Conservation (phyloP, 2,797 vertebrate genomes). For the Oophaga sylvatica region DNA sequence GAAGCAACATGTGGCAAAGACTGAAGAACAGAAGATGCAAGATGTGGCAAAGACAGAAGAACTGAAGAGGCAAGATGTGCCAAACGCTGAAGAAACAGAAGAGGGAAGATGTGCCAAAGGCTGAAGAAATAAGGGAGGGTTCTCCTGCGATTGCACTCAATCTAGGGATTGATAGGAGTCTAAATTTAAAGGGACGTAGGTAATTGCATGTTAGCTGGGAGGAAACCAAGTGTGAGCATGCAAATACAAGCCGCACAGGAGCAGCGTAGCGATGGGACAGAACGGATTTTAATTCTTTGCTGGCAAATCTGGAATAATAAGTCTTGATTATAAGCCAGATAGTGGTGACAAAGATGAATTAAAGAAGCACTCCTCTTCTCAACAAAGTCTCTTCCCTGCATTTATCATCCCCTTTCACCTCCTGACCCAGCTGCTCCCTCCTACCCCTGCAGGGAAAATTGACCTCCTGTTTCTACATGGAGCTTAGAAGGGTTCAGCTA, state of each 20-base stretch:
- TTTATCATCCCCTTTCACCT: no score
- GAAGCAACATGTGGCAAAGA: background rate
- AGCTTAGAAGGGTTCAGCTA: no score
- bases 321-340: background rate
- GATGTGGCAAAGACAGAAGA: background rate
- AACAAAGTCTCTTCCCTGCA: no score
- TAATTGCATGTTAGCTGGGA: background rate
- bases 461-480: no score
- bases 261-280: background rate
- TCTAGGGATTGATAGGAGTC: background rate
- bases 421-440: no score
- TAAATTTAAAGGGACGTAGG: constrained; percentile 15
- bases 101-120: background rate
- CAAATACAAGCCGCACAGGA: background rate
- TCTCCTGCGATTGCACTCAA: background rate
- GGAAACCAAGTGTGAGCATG: background rate
- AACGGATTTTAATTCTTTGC: background rate
- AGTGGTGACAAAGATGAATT: background rate
- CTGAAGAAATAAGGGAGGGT: background rate
- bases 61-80: background rate
- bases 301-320: background rate
- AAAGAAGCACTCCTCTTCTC: background rate
- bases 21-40: background rate
- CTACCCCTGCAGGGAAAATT: no score
- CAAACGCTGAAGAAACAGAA: constrained; percentile 2